Evolutionary conservation across 2,888 invertebrate genomes (phyloP).

Genomic region (Tiliacea aurago): DNA sequence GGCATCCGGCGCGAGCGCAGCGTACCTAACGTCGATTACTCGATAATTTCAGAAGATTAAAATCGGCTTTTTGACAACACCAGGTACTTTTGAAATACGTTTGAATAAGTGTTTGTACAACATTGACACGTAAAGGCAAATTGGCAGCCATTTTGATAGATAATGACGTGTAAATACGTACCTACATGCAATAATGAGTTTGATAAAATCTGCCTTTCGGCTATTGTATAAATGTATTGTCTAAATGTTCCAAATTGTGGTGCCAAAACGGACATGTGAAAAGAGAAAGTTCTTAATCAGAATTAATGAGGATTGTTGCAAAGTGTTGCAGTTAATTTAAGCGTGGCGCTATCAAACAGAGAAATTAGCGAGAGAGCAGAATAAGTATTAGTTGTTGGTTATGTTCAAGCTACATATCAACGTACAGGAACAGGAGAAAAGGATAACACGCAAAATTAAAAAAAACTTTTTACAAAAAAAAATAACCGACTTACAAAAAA

Average conservation of each 20-base stretch:
- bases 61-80: conserved; percentile 87
- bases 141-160: conserved; percentile 62
- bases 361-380: background rate
- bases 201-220: conserved; percentile 61
- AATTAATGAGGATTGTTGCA: conserved; percentile 28
- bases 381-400: background rate
- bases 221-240: conserved; percentile 58
- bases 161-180: conserved; percentile 61
- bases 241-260: conserved; percentile 40
- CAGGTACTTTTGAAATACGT: conserved; percentile 75
- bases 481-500: too few relatives aligned
- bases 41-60: conserved; percentile 88
- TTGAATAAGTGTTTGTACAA: conserved; percentile 68
- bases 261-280: conserved; percentile 38
- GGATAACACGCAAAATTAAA: too few relatives aligned
- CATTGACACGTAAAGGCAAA: conserved; percentile 68
- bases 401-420: background rate
- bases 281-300: conserved; percentile 35
- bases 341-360: background rate
- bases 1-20: conserved; percentile 88
- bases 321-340: conserved; percentile 10
- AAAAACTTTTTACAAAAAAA: too few relatives aligned
- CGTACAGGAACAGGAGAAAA: background rate
- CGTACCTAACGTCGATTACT: conserved; percentile 88
- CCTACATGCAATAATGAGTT: conserved; percentile 49